Percentiles rank a stretch among this genome's conserved stretches.
Conservation (phyloP, 2,797 vertebrate species). For the Dryobates pubescens region DNA sequence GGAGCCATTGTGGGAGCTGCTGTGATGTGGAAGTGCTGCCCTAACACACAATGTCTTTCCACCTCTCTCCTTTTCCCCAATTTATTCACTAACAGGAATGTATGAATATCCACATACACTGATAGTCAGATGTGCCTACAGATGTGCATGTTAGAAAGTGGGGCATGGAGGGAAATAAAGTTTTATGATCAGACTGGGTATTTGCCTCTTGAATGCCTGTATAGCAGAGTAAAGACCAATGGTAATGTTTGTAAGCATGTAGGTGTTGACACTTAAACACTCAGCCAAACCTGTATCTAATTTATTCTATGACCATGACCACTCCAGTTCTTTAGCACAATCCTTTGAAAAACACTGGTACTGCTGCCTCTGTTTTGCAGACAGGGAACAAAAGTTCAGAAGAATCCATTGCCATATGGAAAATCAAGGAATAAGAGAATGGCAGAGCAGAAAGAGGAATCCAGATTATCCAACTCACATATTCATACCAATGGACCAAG, state of each 20-base stretch:
- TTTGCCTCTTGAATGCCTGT: neutral
- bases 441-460: neutral
- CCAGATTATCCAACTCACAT: neutral
- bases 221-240: neutral
- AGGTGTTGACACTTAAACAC: neutral
- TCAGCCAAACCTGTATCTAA: neutral
- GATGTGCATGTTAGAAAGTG: neutral
- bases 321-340: neutral
- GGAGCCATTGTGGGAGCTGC: neutral
- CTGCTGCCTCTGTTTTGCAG: neutral
- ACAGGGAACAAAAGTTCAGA: neutral
- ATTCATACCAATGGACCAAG: neutral
- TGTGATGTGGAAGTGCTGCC: neutral
- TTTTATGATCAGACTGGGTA: neutral
- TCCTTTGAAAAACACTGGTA: fast-evolving
- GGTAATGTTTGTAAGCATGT: neutral
- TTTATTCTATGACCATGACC: neutral
- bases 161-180: neutral
- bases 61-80: neutral
- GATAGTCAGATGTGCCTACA: neutral
- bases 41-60: neutral
- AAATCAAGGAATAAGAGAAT: neutral
- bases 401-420: neutral
- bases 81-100: neutral
- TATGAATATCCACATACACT: neutral